These are phyloP conservation scores for Hirtodrosophila histrioides DNA, from an alignment of 2,888 invertebrate species.

Conservation along the genomic window DNA sequence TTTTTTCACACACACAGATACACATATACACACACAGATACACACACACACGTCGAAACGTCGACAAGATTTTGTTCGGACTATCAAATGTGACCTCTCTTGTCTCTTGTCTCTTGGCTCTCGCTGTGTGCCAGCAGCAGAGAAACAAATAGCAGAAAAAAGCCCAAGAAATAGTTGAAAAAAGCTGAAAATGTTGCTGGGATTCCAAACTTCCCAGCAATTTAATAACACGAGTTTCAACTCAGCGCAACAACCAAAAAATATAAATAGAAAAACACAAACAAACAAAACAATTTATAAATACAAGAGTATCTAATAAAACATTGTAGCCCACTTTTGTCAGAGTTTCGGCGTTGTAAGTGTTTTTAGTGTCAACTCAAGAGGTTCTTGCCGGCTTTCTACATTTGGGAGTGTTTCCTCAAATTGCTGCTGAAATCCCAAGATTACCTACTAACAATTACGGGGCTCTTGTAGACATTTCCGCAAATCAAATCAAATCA, in stretches of 20 bases:
- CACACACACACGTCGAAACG: constrained; percentile 36
- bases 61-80: constrained; percentile 74
- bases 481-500: constrained; percentile 69
- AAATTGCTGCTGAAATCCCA: constrained; percentile 4
- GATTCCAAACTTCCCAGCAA: constrained; percentile 64
- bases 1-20: constrained; percentile 54
- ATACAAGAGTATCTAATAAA: constrained; percentile 22
- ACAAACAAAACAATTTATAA: constrained; percentile 44
- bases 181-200: constrained; percentile 48
- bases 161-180: constrained; percentile 34
- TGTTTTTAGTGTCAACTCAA: constrained; percentile 26
- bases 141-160: constrained; percentile 44
- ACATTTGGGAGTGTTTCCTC: constrained; percentile 6
- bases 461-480: constrained; percentile 48
- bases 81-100: constrained; percentile 78
- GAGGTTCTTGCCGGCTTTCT: constrained; percentile 2
- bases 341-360: not conserved
- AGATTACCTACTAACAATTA: constrained; percentile 42
- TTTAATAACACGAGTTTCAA: constrained; percentile 75
- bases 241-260: constrained; percentile 53
- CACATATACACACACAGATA: constrained; percentile 27
- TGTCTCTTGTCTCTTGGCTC: constrained; percentile 42
- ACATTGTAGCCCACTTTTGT: constrained; percentile 12
- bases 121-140: constrained; percentile 31
- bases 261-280: constrained; percentile 16